Base-by-base conservation (phyloP, 2,113 vertebrate species). In the Plestiodon gilberti region DNA sequence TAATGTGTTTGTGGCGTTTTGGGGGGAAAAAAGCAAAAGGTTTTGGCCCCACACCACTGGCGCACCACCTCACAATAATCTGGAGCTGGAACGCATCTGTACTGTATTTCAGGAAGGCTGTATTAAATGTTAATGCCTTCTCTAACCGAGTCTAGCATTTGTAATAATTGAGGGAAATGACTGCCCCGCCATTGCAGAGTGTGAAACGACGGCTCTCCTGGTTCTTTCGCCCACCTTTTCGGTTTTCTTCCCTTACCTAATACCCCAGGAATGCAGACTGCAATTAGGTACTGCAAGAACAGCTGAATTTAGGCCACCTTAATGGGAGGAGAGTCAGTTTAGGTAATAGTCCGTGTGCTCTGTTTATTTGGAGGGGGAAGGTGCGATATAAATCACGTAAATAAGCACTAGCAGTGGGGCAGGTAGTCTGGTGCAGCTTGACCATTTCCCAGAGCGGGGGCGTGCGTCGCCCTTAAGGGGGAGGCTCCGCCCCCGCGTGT, bases 71-170 rank as follows among this genome's bases (percentile, higher is more conserved):
- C 73, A 82, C 81, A 71, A 25, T 55, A 59, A 11, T 40, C 25
- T 83, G 82, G 33, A 62, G 61, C 25, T 3, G 5, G 23, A n/a
- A 30, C 13, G 33, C 40, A 10, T 14, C 15, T 22, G 6, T 25
- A 33, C 35, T 30, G 8, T 28, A 13, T 61, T 73, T 73, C 81
- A 74, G 23, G 3, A 1, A 61, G 8, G 33, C 25, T 83, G 52
- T 69, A 80, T 30, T 20, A 88, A 79, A 40, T n/a, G 88, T 20
- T 87, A 79, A 40, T n/a, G 88, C n/a, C 48, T 35, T 85, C 48
- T 61, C 7, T 65, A 40, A 23, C 73, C 10, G 30, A 40, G 3
- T n/a, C 1, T 0, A 9, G 52, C 78, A 1, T 25, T 13, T 82
- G 65, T 70, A 18, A 59, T 57, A 69, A 33, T 7, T 75, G 3